phyloP scores from a whole-genome alignment of 1,140 invertebrate species.

The Cyclargus thomasi region DNA sequence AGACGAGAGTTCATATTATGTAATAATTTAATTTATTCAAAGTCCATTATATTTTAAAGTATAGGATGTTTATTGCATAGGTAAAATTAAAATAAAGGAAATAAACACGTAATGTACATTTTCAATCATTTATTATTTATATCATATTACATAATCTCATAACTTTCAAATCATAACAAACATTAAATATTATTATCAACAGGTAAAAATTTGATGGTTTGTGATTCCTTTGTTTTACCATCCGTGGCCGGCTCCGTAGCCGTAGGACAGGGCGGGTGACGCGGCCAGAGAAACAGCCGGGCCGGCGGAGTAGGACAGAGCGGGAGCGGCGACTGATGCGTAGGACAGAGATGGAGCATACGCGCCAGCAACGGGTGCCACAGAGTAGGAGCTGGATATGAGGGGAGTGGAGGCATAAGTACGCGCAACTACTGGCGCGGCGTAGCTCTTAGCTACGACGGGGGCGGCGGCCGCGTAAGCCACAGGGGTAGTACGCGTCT shows the following conservation, averaged over 20 bases:
- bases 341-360: constrained; percentile 32
- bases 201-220: too few relatives aligned
- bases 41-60: too few relatives aligned
- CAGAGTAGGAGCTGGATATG: constrained; percentile 28
- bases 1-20: too few relatives aligned
- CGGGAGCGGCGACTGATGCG: constrained; percentile 36
- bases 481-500: constrained; percentile 29
- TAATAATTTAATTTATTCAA: too few relatives aligned
- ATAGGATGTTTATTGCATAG: too few relatives aligned
- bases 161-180: too few relatives aligned
- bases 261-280: constrained; percentile 24
- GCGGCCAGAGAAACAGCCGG: constrained; percentile 37
- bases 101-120: too few relatives aligned
- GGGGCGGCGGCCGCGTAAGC: constrained; percentile 35
- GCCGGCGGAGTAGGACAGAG: constrained; percentile 32
- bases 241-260: constrained; percentile 27
- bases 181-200: too few relatives aligned
- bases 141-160: too few relatives aligned
- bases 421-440: constrained; percentile 33
- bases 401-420: constrained; percentile 34
- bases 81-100: too few relatives aligned
- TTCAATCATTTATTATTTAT: too few relatives aligned
- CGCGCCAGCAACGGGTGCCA: constrained; percentile 30
- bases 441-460: constrained; percentile 31
- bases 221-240: constrained; percentile 26